These are phyloP conservation scores for Microcebus jonahi DNA, from an alignment of 2,113 vertebrate genomes.

Conservation along the genomic window DNA sequence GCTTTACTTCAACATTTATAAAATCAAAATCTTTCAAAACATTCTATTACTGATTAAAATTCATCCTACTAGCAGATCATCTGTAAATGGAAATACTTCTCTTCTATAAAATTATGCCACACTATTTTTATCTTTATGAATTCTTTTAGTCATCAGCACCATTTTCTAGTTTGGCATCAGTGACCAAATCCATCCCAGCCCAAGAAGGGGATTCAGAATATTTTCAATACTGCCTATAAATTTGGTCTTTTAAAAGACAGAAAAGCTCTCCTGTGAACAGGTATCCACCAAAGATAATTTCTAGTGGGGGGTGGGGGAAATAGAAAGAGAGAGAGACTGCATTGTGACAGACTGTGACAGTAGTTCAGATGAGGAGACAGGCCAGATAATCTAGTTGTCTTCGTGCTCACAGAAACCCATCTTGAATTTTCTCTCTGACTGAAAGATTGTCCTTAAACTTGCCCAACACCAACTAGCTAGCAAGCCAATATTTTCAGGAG, in stretches of 20 bases:
- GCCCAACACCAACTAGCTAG: background rate
- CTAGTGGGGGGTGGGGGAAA: too few relatives aligned
- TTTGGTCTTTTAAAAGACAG: background rate
- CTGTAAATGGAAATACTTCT: background rate
- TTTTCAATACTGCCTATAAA: background rate
- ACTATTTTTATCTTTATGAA: background rate
- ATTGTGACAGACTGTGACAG: background rate
- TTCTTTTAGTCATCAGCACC: background rate
- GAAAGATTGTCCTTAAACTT: background rate
- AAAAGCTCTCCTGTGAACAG: background rate
- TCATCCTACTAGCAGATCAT: background rate
- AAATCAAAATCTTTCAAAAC: slow-evolving; percentile 23
- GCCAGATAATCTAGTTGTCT: background rate
- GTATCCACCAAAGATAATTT: background rate
- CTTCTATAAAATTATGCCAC: background rate
- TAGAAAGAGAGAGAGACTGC: rapidly evolving
- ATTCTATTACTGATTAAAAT: background rate
- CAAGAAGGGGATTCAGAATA: background rate
- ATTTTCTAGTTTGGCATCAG: background rate
- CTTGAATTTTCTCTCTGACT: background rate
- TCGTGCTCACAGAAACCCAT: background rate
- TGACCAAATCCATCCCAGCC: background rate
- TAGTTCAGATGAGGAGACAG: background rate
- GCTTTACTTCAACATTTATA: slow-evolving; percentile 51
- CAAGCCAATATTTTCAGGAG: background rate